Evolutionary conservation across 2,888 invertebrate species (phyloP), one percentile per base, ranked within the genome.

Genomic region (Dioctria linearis): DNA sequence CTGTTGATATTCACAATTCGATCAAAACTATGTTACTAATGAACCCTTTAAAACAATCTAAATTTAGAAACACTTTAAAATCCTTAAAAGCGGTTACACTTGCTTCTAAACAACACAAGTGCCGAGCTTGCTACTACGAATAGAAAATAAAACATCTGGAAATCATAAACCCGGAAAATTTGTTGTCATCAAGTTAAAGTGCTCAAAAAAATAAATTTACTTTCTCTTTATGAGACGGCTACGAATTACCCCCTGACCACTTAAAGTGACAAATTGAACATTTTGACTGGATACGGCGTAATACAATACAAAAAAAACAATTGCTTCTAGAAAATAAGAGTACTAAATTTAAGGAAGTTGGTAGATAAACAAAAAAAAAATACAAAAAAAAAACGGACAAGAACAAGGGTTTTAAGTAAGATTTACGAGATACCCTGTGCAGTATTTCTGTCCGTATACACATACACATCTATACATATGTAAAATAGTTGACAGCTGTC

Each of bases 171-270:
- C 51, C 63, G 80, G 25, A 82, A 80, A 82, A 82, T 82, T 80
- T 82, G 82, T 82, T 82, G 82, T 80, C 80, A 82, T 78, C 57
- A 73, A 80, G 71, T 46, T 75, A 67, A 75, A 82, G 78, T 80
- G 61, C 80, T 78, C 61, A 82, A 78, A 65, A 54, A 25, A 80
- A 65, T 1, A 25, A 25, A 25, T 25, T 25, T 25, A 25, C 25
- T 63, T 67, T 76, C 76, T 54, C 49, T 71, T 61, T 65, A 69
- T 42, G 6, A 8, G 61, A 40, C 49, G 46, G 46, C 39, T 13
- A 78, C 65, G 65, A 79, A 73, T 67, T 61, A 61, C 25, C 25
- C 75, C 57, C 54, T 76, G 63, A 76, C 80, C 78, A 78, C 43
- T 73, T 75, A 76, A 66, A 57, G 75, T 80, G 63, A 69, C 69